These are phyloP conservation scores for Caenorhabditis sp. DNA, from an alignment of 2,888 invertebrate genomes.

Conservation along the genomic window DNA sequence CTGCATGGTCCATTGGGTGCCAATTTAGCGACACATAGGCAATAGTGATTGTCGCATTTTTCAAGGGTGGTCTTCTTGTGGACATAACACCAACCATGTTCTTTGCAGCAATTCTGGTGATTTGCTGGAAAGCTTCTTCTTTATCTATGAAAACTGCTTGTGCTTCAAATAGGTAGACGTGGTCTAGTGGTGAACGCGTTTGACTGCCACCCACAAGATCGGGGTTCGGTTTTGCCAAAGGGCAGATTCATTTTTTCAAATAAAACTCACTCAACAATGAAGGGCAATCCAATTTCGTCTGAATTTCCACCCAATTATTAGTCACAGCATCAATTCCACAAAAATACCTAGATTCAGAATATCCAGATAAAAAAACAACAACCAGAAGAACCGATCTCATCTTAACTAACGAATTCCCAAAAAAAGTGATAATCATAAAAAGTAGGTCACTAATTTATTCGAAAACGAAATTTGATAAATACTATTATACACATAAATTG, in stretches of 20 bases:
- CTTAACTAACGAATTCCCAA: not conserved
- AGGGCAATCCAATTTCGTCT: conserved; percentile 32
- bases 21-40: conserved; percentile 21
- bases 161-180: no score
- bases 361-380: not conserved
- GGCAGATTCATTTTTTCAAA: not conserved
- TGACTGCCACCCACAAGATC: no score
- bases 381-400: not conserved
- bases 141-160: no score
- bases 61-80: conserved; percentile 27
- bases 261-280: conserved; percentile 16
- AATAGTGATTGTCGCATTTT: conserved; percentile 36
- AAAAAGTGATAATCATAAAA: not conserved
- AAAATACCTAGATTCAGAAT: conserved; percentile 10
- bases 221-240: no score
- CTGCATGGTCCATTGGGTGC: conserved; percentile 32
- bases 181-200: no score
- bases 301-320: conserved; percentile 37
- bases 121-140: conserved; percentile 19
- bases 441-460: conserved; percentile 11
- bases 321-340: conserved; percentile 37
- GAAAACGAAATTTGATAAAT: conserved; percentile 4
- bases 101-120: conserved; percentile 30
- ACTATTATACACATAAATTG: conserved; percentile 11
- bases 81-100: conserved; percentile 35